Conservation (phyloP, 2,113 vertebrate genomes). For the Edolisoma coerulescens region DNA sequence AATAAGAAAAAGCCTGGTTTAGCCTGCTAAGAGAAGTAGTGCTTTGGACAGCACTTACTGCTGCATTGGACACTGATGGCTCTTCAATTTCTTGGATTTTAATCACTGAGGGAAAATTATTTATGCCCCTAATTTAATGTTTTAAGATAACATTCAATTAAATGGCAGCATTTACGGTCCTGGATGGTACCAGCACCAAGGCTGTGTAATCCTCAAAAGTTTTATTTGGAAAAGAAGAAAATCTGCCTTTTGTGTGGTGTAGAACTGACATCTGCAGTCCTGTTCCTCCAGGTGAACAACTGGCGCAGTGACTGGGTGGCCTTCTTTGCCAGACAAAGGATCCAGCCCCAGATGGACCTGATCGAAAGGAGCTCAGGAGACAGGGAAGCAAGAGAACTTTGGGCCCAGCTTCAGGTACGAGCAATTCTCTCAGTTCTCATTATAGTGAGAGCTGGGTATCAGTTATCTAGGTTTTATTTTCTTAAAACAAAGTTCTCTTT, state of each 20-base stretch:
- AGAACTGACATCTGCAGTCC: not conserved
- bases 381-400: slow-evolving; percentile 86
- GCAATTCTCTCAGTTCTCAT: not conserved
- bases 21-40: not conserved
- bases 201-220: not conserved
- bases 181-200: not conserved
- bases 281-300: slow-evolving; percentile 80
- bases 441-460: not conserved
- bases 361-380: slow-evolving; percentile 87
- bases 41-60: not conserved
- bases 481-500: not conserved
- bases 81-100: not conserved
- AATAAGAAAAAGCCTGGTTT: not conserved
- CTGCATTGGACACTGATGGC: not conserved
- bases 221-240: not conserved
- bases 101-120: not conserved
- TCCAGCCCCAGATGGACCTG: slow-evolving; percentile 87
- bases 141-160: not conserved
- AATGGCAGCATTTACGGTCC: not conserved
- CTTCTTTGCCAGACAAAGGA: slow-evolving; percentile 85
- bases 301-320: slow-evolving; percentile 91
- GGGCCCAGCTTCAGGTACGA: slow-evolving; percentile 88
- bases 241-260: not conserved
- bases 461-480: not conserved
- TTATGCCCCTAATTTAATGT: not conserved